Conservation (phyloP, 2,113 vertebrate species). For the Murina feae region DNA sequence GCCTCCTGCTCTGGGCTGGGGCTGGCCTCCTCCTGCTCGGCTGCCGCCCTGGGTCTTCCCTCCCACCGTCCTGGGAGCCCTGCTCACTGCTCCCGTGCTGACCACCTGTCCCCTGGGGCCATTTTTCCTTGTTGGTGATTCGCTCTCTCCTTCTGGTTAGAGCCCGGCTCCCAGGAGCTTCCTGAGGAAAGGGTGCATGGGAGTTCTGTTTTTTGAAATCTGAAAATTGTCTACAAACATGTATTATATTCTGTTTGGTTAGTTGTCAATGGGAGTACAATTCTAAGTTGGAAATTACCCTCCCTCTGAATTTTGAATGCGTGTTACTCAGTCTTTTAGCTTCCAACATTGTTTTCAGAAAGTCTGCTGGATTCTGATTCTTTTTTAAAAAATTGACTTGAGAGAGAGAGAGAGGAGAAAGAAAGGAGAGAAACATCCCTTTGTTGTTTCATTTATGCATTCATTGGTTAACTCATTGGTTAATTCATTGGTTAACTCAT, state of each 20-base stretch:
- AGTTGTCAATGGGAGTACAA: background rate
- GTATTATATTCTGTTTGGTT: background rate
- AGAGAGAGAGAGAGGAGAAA: background rate
- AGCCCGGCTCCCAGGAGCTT: background rate
- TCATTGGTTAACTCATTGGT: background rate
- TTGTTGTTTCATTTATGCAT: background rate
- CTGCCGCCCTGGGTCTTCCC: background rate
- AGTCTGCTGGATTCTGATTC: background rate
- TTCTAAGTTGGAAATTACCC: background rate
- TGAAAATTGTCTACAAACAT: background rate
- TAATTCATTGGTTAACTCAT: too few species aligned
- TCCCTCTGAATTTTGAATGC: background rate
- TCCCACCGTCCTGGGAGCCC: rapidly evolving
- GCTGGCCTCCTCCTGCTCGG: background rate
- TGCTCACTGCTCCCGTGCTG: background rate
- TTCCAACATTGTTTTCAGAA: background rate
- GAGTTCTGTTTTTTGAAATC: background rate
- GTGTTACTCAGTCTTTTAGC: background rate
- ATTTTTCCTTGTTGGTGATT: background rate
- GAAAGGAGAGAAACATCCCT: background rate
- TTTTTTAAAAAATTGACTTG: background rate
- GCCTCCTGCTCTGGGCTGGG: background rate
- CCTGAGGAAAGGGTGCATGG: background rate
- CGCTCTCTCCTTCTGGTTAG: background rate
- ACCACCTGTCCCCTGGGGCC: background rate